Conservation (phyloP, 2,113 vertebrate species). For the Speoplatyrhinus poulsoni region DNA sequence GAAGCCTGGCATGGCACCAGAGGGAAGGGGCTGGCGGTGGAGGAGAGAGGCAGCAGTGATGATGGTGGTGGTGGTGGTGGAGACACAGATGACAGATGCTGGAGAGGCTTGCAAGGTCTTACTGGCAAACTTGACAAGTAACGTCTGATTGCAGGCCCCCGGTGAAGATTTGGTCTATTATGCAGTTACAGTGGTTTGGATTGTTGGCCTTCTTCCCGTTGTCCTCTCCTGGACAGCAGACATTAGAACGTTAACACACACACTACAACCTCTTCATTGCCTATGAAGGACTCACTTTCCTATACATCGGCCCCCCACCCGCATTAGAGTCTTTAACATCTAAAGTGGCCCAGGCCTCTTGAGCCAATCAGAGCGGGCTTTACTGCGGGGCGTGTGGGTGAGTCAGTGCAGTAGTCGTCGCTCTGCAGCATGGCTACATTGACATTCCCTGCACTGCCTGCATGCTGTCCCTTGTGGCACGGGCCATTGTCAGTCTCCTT, state of each 20-base stretch:
- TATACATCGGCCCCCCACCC: background rate
- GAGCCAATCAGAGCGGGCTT: conserved; percentile 29
- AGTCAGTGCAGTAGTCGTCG: conserved; percentile 46
- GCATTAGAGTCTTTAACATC: conserved; percentile 23
- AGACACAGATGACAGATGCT: background rate
- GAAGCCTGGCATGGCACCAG: background rate
- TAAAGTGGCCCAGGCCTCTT: conserved; percentile 20
- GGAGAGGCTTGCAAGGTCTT: conserved; percentile 61
- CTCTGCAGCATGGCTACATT: conserved; percentile 51
- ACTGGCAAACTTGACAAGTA: conserved; percentile 98
- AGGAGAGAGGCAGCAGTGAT: background rate
- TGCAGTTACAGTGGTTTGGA: conserved; percentile 98
- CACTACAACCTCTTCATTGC: conserved; percentile 20
- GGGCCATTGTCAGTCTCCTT: conserved; percentile 51
- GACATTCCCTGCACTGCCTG: conserved; percentile 53
- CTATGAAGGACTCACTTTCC: conserved; percentile 36
- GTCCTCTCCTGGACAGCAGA: conserved; percentile 83
- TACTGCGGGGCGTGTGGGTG: conserved; percentile 32
- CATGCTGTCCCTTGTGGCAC: conserved; percentile 35
- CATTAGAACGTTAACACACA: conserved; percentile 22
- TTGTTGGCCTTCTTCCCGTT: conserved; percentile 97
- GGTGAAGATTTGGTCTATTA: conserved; percentile 98
- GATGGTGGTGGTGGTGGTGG: background rate
- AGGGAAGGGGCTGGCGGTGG: conserved; percentile 9
- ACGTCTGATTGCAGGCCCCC: conserved; percentile 96